Evolutionary conservation across 1,140 invertebrate species (phyloP), one percentile per base, ranked within the genome.

Genomic region (Nebria ingens): DNA sequence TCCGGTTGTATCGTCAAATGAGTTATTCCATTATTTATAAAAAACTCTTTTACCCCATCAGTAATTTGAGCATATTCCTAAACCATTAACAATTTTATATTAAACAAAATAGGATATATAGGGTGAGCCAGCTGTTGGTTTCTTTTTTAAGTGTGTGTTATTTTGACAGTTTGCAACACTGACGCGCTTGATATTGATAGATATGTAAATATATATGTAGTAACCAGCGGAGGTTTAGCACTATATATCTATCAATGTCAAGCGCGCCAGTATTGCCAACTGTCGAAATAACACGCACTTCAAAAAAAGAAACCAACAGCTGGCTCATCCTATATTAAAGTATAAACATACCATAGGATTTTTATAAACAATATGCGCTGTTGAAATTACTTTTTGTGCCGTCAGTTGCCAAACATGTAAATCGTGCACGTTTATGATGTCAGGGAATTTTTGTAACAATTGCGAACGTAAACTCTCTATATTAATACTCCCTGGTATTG

Each of bases 371-470:
- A 87, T 82, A 64, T 87, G 85, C n/a, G 79, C 82, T 0, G 85
- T 86, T 2, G 82, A 82, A 51, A 86, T 81, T 17, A 84, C 79
- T 72, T 85, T 82, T 21, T 77, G 72, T 11, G 80, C 78, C 0
- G 84, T 86, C 29, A 91, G 67, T 59, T 86, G 81, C 88, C 88
- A 91, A 2, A 91, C 80, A 59, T 91, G 88, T 13, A 91, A 75
- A 68, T 91, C 87, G 60, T 91, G 88, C 12, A 91, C 80, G 60
- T 86, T 87, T 0, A 86, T 73, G 40, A 91, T 84, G 49, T 83
- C 82, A 0, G 88, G 87, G 70, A 94, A 93, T 64, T 80, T 76
- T 54, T 74, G 69, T 0, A 83, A 65, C 11, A 90, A 64, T 58
- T 84, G 76, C 20, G 72, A 73, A 57, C 84, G 81, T 21, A 89